A percentile compares a stretch with the other conserved stretches of the same genome.
Conservation (phyloP, 2,888 invertebrate species). For the Actias luna region DNA sequence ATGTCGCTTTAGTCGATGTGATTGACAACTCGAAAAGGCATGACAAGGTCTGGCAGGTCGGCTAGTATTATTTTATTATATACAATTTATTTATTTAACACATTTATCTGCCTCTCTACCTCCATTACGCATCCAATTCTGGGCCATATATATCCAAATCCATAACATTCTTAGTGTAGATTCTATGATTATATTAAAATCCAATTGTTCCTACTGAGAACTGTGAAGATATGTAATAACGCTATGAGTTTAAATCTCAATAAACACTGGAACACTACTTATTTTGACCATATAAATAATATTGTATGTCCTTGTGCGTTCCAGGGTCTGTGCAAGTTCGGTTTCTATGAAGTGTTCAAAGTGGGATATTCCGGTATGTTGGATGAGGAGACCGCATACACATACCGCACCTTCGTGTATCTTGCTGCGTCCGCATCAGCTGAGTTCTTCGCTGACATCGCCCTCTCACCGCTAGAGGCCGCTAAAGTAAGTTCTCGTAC, state of each 20-base stretch:
- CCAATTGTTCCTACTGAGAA: conserved; percentile 74
- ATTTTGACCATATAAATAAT: neutral
- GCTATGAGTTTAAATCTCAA: conserved; percentile 35
- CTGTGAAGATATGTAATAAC: conserved; percentile 40
- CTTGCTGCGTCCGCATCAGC: conserved; percentile 97
- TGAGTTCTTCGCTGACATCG: conserved; percentile 99
- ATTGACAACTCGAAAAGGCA: too few relatives aligned
- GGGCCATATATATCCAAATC: too few relatives aligned
- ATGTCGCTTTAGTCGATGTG: too few relatives aligned
- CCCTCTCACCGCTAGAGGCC: conserved; percentile 97
- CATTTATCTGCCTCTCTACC: too few relatives aligned
- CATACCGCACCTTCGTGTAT: conserved; percentile 88
- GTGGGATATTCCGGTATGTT: conserved; percentile 90
- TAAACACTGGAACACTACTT: neutral
- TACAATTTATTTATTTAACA: too few relatives aligned
- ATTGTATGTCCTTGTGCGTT: neutral
- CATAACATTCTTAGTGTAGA: too few relatives aligned
- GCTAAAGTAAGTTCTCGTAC: conserved; percentile 86
- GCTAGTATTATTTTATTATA: too few relatives aligned
- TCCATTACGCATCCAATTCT: too few relatives aligned
- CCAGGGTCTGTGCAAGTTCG: conserved; percentile 97
- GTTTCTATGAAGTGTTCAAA: conserved; percentile 98
- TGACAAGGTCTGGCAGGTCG: too few relatives aligned
- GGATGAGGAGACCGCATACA: conserved; percentile 95
- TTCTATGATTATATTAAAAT: conserved; percentile 57